A percentile compares a stretch with the other conserved stretches of the same genome.
Conservation (phyloP, 2,113 vertebrate species). For the Atrichornis clamosus region DNA sequence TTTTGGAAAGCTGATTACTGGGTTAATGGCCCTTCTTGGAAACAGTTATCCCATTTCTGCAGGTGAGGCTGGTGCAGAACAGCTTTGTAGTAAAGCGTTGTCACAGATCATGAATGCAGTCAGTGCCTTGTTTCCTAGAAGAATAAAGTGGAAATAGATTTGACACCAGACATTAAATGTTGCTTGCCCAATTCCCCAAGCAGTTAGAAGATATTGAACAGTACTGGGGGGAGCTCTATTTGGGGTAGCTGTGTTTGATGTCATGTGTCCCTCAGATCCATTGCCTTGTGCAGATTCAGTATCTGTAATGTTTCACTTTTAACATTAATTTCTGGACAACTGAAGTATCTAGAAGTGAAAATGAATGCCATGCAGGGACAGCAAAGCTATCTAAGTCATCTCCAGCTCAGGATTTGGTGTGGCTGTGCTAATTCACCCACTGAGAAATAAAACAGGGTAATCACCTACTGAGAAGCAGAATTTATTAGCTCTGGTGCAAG, state of each 20-base stretch:
- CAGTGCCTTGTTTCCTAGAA: neutral
- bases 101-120: neutral
- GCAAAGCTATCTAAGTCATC: neutral
- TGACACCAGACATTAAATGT: neutral
- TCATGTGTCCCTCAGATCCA: neutral
- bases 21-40: neutral
- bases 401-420: neutral
- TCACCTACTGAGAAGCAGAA: neutral
- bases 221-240: neutral
- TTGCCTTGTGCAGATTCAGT: neutral
- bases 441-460: neutral
- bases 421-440: neutral
- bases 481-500: neutral
- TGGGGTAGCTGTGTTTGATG: neutral
- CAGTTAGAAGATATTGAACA: neutral
- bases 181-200: neutral
- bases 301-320: neutral
- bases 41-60: neutral
- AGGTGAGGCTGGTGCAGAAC: neutral
- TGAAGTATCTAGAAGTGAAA: neutral
- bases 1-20: neutral
- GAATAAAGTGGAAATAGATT: neutral
- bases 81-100: neutral
- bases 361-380: neutral
- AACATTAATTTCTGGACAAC: neutral